Base-by-base conservation (phyloP, 2,797 vertebrate species). In the Tauraco hartlaubi region DNA sequence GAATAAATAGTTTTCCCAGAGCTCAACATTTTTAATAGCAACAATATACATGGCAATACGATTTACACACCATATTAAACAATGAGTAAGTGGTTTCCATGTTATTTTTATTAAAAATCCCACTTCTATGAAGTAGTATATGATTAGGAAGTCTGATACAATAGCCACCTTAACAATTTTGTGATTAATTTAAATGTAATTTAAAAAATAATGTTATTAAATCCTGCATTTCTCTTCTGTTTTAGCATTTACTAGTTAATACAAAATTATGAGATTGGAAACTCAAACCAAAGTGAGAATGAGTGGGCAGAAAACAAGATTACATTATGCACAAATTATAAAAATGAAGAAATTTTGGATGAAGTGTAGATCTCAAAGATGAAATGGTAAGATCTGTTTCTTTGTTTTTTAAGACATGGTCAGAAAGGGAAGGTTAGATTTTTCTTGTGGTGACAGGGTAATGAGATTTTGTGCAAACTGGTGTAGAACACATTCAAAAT, bases 101-200 rank as follows among this genome's bases (percentile, higher is more conserved):
- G 28, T 56, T 78, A 62, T 55, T 69, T 14, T 66, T 43, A 62
- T 12, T 16, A 54, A 51, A 82, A 31, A 0, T 0, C 0, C 1
- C 28, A 64, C 16, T 44, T 54, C 3, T 66, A 1, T 35, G n/a
- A 84, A 75, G 12, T 29, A 16, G 8, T 56, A 77, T 46, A 13
- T 73, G 85, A 54, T 61, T 44, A 82, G 13, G 52, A 93, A 94
- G 29, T 61, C 25, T 80, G 11, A 73, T 35, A 33, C 9, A 20
- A 1, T 39, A 72, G 23, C 11, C 7, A 41, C 11, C 11, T 77
- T 54, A 48, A 68, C 3, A 71, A 48, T 68, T 79, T 78, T 2
- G 3, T 59, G 33, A 79, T 43, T 80, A 55, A 52, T 66, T 87
- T 71, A 5, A 73, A 35, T 64, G 4, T 49, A 77, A 52, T 63